Conservation (phyloP, 2,113 vertebrate species). For the Oriolus oriolus region DNA sequence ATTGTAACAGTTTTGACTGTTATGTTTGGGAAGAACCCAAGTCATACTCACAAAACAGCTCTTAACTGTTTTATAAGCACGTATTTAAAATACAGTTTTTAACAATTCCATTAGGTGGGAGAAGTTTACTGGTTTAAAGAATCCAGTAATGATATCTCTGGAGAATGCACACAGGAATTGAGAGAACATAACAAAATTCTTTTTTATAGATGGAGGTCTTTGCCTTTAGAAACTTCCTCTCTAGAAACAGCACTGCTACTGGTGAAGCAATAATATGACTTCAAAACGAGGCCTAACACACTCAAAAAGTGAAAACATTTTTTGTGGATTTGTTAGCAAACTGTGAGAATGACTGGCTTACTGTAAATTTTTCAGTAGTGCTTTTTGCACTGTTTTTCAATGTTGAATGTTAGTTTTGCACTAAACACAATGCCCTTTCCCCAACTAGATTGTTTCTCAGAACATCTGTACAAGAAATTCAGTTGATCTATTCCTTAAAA, state of each 20-base stretch:
- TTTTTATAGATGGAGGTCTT: not conserved
- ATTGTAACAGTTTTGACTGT: not conserved
- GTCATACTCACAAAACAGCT: not conserved
- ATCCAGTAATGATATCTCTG: not conserved
- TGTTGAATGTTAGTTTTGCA: not conserved
- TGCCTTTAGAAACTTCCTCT: not conserved
- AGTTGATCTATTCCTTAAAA: not conserved
- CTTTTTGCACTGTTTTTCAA: not conserved
- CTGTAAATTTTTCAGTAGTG: not conserved
- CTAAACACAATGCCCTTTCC: not conserved
- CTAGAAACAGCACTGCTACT: not conserved
- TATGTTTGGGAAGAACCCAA: not conserved
- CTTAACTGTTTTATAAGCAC: not conserved
- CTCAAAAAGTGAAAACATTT: not conserved
- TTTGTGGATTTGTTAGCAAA: not conserved
- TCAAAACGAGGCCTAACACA: not conserved
- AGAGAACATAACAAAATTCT: not conserved
- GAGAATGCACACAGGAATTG: not conserved
- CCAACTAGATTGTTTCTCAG: not conserved
- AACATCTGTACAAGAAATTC: not conserved
- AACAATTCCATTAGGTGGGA: not conserved
- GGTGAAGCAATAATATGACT: not conserved
- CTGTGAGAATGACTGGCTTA: not conserved
- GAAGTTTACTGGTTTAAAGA: not conserved
- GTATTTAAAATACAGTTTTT: not conserved